Evolutionary conservation across 2,113 vertebrate species (phyloP).

Genomic region (Poeciliopsis prolifica): DNA sequence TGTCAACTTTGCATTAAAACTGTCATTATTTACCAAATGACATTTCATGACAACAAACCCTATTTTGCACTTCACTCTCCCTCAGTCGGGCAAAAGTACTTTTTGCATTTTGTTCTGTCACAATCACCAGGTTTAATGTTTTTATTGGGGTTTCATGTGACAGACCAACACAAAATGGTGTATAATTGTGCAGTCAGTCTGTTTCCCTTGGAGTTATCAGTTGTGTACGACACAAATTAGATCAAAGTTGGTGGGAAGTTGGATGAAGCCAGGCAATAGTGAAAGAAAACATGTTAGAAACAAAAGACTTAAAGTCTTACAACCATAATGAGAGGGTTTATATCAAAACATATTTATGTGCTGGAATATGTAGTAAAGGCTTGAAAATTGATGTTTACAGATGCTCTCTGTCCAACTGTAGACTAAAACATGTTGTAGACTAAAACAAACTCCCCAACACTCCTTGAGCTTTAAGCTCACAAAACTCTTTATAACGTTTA

Average conservation of each 20-base stretch:
- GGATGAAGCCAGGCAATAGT: not conserved
- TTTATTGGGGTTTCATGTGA: not conserved
- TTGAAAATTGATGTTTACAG: too few relatives aligned
- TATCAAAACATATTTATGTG: not conserved
- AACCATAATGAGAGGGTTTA: not conserved
- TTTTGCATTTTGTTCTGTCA: not conserved
- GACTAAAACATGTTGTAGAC: too few relatives aligned
- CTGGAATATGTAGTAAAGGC: not conserved
- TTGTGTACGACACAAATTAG: too few relatives aligned
- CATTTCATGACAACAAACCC: not conserved
- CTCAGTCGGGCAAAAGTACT: not conserved
- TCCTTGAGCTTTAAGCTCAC: too few relatives aligned
- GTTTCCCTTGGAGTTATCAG: not conserved
- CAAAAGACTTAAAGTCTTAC: not conserved
- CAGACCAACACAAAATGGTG: not conserved
- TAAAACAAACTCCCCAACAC: too few relatives aligned
- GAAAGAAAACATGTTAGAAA: not conserved
- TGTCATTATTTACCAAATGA: too few relatives aligned
- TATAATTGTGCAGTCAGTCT: not conserved
- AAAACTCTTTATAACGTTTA: too few relatives aligned
- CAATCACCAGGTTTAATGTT: not conserved
- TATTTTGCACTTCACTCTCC: constrained; percentile 2
- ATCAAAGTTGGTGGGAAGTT: not conserved
- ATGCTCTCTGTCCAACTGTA: not conserved
- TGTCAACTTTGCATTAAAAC: too few relatives aligned